Percentiles rank a stretch among this genome's conserved stretches.
Evolutionary conservation across 2,797 vertebrate species (phyloP).

Genomic region (Gallinago solitaria): DNA sequence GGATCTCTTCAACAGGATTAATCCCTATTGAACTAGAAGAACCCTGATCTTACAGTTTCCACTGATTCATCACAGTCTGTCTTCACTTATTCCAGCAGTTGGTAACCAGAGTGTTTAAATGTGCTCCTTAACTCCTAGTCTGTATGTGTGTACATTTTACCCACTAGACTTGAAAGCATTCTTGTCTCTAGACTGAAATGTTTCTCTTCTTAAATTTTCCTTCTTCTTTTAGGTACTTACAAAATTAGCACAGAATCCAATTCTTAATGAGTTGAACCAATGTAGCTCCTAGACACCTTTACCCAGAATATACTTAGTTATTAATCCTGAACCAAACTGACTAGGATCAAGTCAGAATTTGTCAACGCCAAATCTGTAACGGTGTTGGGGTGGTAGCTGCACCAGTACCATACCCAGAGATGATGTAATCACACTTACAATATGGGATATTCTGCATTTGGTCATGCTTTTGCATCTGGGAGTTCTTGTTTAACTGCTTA

Average conservation of each 20-base stretch:
- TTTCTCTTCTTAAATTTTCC: background rate
- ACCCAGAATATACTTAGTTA: background rate
- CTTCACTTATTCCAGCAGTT: background rate
- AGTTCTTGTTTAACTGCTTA: background rate
- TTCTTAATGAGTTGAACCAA: background rate
- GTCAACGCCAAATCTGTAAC: fast-evolving
- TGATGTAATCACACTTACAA: background rate
- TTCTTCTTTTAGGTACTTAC: background rate
- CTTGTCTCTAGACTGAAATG: background rate
- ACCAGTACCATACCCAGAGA: fast-evolving
- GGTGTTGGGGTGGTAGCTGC: background rate
- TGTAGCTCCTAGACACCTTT: background rate
- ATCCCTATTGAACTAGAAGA: background rate
- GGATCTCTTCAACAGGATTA: background rate
- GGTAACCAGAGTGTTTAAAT: slow-evolving; percentile 9
- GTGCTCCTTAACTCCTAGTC: background rate
- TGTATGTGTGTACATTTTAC: background rate
- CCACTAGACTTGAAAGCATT: background rate
- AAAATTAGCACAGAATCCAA: background rate
- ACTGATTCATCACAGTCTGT: background rate
- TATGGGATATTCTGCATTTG: background rate
- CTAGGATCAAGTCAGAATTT: background rate
- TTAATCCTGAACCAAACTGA: background rate
- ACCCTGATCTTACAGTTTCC: background rate
- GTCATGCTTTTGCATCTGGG: background rate